Evolutionary conservation across 2,888 invertebrate genomes (phyloP), one percentile per base, ranked within the genome.

Genomic region (Epinotia ramella): DNA sequence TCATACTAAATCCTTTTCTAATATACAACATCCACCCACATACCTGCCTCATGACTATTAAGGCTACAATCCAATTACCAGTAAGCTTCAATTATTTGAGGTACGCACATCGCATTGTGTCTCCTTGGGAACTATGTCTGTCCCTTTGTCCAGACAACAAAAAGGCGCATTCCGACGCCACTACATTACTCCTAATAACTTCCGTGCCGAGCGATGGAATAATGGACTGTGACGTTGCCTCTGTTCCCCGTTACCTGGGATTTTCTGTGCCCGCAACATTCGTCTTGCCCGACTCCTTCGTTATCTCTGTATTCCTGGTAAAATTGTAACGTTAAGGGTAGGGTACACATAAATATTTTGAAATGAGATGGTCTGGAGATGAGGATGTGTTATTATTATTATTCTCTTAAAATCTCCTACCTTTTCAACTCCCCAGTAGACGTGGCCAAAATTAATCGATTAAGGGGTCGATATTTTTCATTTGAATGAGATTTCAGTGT

Each of bases 181-280:
- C 87, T 90, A 88, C 89, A 91, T 89, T 90, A 91, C 86, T 83
- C 86, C 86, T 88, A 88, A 91, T 88, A 88, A 88, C 89, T 89
- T 89, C 88, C 86, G 82, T 83, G 77, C 84, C 80, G 84, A 83
- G 82, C 84, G 84, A 86, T 86, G 83, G 80, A 82, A 87, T 90
- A 89, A 91, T 89, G 87, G 86, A 81, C 80, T 83, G 86, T 84
- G 84, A 85, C 84, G 82, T 83, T 83, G 80, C 81, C 84, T 82
- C 83, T 83, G 80, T 82, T 79, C 83, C 83, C 69, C 82, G 82
- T 84, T 85, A 86, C 86, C 86, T 85, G 84, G 79, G 76, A 82
- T 83, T 84, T 81, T 69, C 59, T 59, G 40, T 18, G 24, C 68
- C 69, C 59, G 46, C 60, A 69, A 69, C 69, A 69, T 69, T 69